Base-by-base conservation (phyloP, 2,113 vertebrate genomes). In the Cyprinus carpio region DNA sequence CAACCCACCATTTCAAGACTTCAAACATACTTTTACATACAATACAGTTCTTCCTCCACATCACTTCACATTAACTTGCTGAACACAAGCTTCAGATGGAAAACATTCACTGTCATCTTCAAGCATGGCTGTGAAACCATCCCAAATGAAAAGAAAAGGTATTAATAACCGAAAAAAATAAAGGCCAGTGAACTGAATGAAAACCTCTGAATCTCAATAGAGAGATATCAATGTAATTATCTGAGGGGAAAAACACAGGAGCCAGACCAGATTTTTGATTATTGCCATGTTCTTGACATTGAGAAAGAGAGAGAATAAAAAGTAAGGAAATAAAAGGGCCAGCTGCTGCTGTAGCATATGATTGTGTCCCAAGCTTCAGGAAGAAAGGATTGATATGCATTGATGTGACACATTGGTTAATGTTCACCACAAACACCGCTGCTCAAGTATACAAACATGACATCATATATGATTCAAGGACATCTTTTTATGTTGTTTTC, bases 151-250 rank as follows among this genome's bases (percentile, higher is more conserved):
- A 62, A 40, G 25, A 34, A 58, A 7, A 58, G 40, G 29, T 20
- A 23, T 64, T 82, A 34, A 60, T 46, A 74, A 15, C 37, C 46
- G 34, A 74, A 46, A 74, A 46, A 86, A 76, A 74, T 18, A 43
- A 75, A 75, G 40, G 46, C 46, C 20, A 62, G 23, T 7, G 31
- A 79, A 13, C 20, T 62, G 34, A 40, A 79, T n/a, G 54, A 62
- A 34, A 16, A 7, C 58, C 37, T 43, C 29, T 56, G 34, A 9
- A 43, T 79, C 7, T 62, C 54, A 40, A 62, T 37, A 43, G 27
- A 23, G 13, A 64, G n/a, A 51, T 80, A 80, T 43, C 77, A 80
- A 62, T 62, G 77, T 60, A 80, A 80, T 80, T 64, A 64, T 80
- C 77, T 62, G 56, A 43, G 7, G 31, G 13, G 11, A 13, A 62